Percentiles rank a stretch among this genome's conserved stretches.
Conservation (phyloP, 2,797 vertebrate genomes). For the Arnoldichthys spilopterus region DNA sequence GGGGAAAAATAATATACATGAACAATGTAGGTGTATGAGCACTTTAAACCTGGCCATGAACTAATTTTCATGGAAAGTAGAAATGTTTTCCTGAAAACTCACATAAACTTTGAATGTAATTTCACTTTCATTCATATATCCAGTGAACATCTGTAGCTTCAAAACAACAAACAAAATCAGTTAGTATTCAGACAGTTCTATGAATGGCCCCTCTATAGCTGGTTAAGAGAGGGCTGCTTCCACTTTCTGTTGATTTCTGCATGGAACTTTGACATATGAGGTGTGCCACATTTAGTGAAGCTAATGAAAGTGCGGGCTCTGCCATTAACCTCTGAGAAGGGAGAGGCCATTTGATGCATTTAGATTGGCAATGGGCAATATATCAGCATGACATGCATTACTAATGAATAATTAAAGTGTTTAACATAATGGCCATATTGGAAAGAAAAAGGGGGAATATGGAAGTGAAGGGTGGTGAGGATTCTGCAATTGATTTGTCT, state of each 20-base stretch:
- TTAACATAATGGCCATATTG: conserved; percentile 90
- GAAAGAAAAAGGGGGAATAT: conserved; percentile 63
- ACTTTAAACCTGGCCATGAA: neutral
- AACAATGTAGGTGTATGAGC: neutral
- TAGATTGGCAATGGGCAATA: conserved; percentile 86
- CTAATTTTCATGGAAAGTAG: neutral
- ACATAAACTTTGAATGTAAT: conserved; percentile 55
- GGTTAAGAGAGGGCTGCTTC: conserved; percentile 54
- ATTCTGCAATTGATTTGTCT: conserved; percentile 89
- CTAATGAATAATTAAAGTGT: conserved; percentile 97
- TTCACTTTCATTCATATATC: conserved; percentile 14
- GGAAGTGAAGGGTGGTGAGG: conserved; percentile 82
- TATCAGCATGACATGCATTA: conserved; percentile 92
- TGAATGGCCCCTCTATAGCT: conserved; percentile 50
- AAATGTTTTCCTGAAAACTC: no score
- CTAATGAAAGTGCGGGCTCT: conserved; percentile 82
- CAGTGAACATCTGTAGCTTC: conserved; percentile 14
- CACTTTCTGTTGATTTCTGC: conserved; percentile 52
- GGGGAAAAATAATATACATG: neutral
- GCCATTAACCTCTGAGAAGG: conserved; percentile 90
- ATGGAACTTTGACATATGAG: conserved; percentile 80
- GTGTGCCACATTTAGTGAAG: conserved; percentile 77
- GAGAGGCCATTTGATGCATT: conserved; percentile 81
- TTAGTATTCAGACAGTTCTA: conserved; percentile 19
- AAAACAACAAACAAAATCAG: conserved; percentile 21